Conservation (phyloP, 1,140 invertebrate species). For the Bathynomus jamesi region DNA sequence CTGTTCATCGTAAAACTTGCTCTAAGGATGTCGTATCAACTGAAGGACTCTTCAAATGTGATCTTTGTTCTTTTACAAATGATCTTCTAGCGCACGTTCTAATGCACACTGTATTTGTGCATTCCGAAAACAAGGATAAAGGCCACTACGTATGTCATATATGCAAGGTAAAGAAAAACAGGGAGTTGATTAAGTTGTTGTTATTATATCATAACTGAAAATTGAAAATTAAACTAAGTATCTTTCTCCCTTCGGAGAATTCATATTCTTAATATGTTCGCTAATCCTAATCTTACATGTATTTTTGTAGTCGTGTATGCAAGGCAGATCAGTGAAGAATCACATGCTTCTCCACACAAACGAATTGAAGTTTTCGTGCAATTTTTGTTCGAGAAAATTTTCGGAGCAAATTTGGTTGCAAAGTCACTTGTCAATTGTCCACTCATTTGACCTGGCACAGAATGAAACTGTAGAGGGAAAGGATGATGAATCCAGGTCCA, state of each 20-base stretch:
- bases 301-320: not conserved
- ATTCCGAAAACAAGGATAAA: not conserved
- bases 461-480: not conserved
- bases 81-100: constrained; percentile 4
- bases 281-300: not conserved
- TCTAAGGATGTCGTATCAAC: not conserved
- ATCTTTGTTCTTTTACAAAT: constrained; percentile 9
- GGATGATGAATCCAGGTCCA: not conserved
- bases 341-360: constrained; percentile 10
- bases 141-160: constrained; percentile 4
- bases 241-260: not conserved
- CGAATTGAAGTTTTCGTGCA: constrained; percentile 6
- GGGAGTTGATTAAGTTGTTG: not conserved
- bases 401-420: not conserved
- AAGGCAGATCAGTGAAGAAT: constrained; percentile 4
- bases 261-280: not conserved
- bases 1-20: constrained; percentile 1
- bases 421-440: not conserved
- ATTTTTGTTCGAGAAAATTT: constrained; percentile 6
- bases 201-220: not conserved
- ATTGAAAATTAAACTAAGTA: not conserved
- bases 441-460: not conserved
- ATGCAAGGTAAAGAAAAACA: constrained; percentile 7
- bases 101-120: constrained; percentile 9
- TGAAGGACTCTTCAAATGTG: not conserved